phyloP scores from a whole-genome alignment of 2,888 invertebrate species.

The Nowickia ferox region DNA sequence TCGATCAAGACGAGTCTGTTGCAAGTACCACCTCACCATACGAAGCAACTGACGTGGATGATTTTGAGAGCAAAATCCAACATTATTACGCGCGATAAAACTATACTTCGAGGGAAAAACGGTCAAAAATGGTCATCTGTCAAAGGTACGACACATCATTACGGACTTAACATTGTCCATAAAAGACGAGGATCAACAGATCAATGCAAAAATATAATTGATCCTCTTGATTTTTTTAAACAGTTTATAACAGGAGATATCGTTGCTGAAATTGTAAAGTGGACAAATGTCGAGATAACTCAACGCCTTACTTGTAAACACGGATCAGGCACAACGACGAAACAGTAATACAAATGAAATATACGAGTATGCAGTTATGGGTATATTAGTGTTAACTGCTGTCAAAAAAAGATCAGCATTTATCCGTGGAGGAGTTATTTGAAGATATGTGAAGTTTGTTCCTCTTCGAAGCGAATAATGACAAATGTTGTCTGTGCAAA shows the following conservation, averaged over 20 bases:
- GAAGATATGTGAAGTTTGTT: too few relatives aligned
- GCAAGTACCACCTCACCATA: slow-evolving; percentile 23
- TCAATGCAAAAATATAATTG: neutral
- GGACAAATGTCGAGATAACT: too few relatives aligned
- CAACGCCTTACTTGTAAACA: too few relatives aligned
- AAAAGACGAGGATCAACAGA: neutral
- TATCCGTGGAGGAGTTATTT: too few relatives aligned
- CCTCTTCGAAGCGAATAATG: too few relatives aligned
- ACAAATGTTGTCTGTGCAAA: too few relatives aligned
- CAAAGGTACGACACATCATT: neutral
- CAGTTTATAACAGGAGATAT: too few relatives aligned
- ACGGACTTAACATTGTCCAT: neutral
- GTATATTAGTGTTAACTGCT: too few relatives aligned
- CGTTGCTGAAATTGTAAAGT: slow-evolving; percentile 7
- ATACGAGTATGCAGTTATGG: neutral
- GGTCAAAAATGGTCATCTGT: neutral
- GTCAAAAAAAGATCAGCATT: too few relatives aligned
- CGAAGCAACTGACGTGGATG: slow-evolving; percentile 12
- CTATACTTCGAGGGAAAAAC: neutral
- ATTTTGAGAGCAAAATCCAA: slow-evolving; percentile 1
- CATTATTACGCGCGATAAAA: neutral
- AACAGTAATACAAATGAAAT: slow-evolving; percentile 6
- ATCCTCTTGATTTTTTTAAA: neutral
- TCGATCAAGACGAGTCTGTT: slow-evolving; percentile 31
- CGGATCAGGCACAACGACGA: too few relatives aligned